These are phyloP conservation scores for Panagrolaimus sp. DNA, from an alignment of 1,140 invertebrate genomes.

Conservation along the genomic window DNA sequence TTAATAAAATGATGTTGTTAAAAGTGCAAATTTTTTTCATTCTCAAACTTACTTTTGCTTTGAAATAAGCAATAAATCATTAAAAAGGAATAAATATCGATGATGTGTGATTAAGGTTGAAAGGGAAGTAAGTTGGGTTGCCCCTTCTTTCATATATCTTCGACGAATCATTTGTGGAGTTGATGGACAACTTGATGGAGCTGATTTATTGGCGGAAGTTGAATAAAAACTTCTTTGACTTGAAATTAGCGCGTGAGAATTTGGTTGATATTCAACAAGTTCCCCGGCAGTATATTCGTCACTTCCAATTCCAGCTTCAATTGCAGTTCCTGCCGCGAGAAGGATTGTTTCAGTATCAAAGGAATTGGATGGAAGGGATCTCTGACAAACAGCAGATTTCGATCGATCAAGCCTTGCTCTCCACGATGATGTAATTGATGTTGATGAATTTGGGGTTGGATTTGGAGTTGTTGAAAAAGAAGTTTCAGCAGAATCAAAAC, in stretches of 20 bases:
- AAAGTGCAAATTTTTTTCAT: no score
- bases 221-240: constrained; percentile 9
- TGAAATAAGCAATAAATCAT: constrained; percentile 62
- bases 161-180: constrained; percentile 30
- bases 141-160: constrained; percentile 40
- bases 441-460: not conserved
- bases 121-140: constrained; percentile 52
- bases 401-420: not conserved
- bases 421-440: not conserved
- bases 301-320: constrained; percentile 21
- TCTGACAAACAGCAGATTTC: constrained; percentile 1
- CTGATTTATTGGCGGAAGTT: constrained; percentile 17
- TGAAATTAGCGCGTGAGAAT: not conserved
- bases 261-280: constrained; percentile 12
- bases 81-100: constrained; percentile 63
- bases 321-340: not conserved
- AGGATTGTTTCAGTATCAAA: not conserved
- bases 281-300: constrained; percentile 4
- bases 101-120: constrained; percentile 56
- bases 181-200: constrained; percentile 27
- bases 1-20: no score
- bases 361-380: constrained; percentile 8
- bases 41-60: constrained; percentile 62
- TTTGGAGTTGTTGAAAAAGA: not conserved
- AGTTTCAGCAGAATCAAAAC: constrained; percentile 6